Conservation (phyloP, 2,113 vertebrate species). For the Alligator sinensis region DNA sequence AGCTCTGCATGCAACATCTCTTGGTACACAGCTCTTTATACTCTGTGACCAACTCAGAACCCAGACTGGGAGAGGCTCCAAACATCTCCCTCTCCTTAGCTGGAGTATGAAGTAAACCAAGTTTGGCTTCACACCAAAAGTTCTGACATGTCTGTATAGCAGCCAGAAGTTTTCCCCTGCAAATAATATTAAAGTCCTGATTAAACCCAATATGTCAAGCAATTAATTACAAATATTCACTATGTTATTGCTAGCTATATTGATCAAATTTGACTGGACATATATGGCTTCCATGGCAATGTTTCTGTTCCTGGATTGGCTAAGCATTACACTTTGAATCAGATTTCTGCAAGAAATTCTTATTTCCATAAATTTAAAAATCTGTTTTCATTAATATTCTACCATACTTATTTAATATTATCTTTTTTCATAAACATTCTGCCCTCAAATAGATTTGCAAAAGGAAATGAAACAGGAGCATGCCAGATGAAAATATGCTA, state of each 20-base stretch:
- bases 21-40: slow-evolving; percentile 1
- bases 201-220: background rate
- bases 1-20: background rate
- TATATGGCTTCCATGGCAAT: background rate
- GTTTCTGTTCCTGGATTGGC: background rate
- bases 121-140: background rate
- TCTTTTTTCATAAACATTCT: background rate
- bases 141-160: background rate
- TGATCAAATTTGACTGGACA: background rate
- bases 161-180: background rate
- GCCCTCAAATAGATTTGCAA: background rate
- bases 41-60: background rate
- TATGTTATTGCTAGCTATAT: background rate
- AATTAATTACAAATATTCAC: background rate
- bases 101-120: background rate
- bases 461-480: background rate
- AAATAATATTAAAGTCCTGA: background rate
- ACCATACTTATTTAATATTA: background rate
- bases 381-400: background rate
- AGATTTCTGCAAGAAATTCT: background rate
- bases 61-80: background rate
- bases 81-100: background rate
- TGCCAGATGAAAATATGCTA: background rate
- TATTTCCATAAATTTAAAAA: background rate
- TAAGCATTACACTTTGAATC: fast-evolving